A percentile compares a stretch with the other conserved stretches of the same genome.
phyloP scores from a whole-genome alignment of 2,797 vertebrate genomes.

The Heliangelus exortis region DNA sequence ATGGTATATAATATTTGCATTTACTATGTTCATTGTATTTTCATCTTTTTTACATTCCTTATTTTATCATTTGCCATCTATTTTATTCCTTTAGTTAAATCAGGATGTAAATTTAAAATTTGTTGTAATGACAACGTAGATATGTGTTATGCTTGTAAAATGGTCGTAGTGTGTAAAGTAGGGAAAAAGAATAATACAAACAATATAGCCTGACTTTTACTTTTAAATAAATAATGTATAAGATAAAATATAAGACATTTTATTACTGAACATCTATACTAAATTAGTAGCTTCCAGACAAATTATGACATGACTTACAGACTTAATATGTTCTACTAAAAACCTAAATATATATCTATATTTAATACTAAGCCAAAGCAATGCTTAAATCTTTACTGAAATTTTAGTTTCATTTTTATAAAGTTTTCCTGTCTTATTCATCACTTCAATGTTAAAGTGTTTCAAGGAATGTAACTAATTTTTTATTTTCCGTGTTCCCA shows the following conservation, averaged over 20 bases:
- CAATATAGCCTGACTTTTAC: not conserved
- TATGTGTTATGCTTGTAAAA: not conserved
- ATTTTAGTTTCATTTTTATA: not conserved
- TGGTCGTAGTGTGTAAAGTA: not conserved
- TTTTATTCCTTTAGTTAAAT: not conserved
- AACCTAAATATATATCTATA: not conserved
- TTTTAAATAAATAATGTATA: not conserved
- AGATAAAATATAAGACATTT: not conserved
- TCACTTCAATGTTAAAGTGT: not conserved
- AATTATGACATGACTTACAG: not conserved
- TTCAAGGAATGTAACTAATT: not conserved
- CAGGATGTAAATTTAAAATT: not conserved
- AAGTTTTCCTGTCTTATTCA: not conserved
- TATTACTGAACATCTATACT: not conserved
- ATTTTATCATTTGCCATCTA: not conserved
- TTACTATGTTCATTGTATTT: not conserved
- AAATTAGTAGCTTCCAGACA: not conserved
- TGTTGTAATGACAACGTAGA: not conserved
- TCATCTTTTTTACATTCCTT: not conserved
- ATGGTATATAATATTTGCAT: not conserved
- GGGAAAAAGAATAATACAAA: not conserved
- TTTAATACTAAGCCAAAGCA: not conserved
- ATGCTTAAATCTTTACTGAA: not conserved
- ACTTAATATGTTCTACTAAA: not conserved
- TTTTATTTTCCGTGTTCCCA: not conserved